phyloP scores from a whole-genome alignment of 2,888 invertebrate genomes.

The Plusia festucae region DNA sequence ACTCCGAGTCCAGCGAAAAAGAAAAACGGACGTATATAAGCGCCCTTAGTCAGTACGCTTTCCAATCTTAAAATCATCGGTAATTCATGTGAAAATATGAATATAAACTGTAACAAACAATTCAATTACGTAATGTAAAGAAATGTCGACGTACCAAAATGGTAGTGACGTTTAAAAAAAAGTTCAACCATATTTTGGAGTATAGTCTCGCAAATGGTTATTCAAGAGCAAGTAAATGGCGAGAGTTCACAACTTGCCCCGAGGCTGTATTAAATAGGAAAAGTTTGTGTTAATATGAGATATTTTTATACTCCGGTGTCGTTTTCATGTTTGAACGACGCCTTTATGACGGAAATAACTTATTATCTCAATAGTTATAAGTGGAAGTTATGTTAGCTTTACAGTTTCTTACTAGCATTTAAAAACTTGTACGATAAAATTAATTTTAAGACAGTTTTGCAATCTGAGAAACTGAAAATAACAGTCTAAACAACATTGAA shows the following conservation, averaged over 20 bases:
- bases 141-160: conserved; percentile 41
- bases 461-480: neutral
- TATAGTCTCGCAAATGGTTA: conserved; percentile 64
- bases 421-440: neutral
- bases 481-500: neutral
- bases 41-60: neutral
- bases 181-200: conserved; percentile 62
- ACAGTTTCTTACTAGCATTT: neutral
- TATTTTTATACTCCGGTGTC: conserved; percentile 65
- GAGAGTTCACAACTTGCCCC: conserved; percentile 62
- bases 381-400: conserved; percentile 17
- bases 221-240: conserved; percentile 63
- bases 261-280: conserved; percentile 69
- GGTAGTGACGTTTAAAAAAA: conserved; percentile 65
- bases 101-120: neutral
- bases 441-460: neutral
- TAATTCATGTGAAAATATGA: neutral
- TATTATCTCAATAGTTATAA: conserved; percentile 47
- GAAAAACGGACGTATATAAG: too few relatives aligned
- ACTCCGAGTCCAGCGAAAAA: too few relatives aligned
- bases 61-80: neutral
- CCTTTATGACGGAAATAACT: conserved; percentile 25
- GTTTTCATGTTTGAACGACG: conserved; percentile 45
- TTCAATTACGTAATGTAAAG: conserved; percentile 28
- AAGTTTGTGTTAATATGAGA: conserved; percentile 71